Evolutionary conservation across 2,797 vertebrate species (phyloP).

Genomic region (Lepilemur septentrionalis): DNA sequence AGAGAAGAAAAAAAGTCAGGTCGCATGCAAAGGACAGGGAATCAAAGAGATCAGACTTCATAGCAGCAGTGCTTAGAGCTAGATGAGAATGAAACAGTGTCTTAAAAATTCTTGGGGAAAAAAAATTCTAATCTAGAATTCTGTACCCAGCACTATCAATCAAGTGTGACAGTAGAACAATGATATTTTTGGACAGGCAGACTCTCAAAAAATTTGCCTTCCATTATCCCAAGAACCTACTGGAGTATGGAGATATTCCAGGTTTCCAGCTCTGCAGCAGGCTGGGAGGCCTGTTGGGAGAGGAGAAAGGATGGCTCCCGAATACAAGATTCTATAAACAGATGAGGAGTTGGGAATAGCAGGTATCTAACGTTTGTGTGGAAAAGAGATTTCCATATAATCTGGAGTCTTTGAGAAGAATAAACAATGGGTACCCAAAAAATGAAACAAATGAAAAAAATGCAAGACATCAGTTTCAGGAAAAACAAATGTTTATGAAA

Average conservation of each 20-base stretch:
- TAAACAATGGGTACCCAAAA: neutral
- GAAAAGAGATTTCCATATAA: neutral
- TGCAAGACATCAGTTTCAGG: neutral
- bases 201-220: neutral
- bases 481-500: neutral
- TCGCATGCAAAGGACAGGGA: neutral
- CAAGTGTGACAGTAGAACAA: neutral
- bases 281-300: neutral
- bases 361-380: neutral
- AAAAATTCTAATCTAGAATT: neutral
- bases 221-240: neutral
- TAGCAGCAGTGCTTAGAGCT: neutral
- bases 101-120: neutral
- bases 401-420: neutral
- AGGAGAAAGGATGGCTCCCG: neutral
- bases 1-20: neutral
- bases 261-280: neutral
- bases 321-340: neutral
- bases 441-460: neutral
- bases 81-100: neutral
- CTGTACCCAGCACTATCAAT: neutral
- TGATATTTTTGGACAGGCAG: neutral
- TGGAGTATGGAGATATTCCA: neutral
- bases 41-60: neutral
- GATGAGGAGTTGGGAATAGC: neutral